Evolutionary conservation across 2,113 vertebrate genomes (phyloP), one percentile per base, ranked within the genome.

Genomic region (Vanacampus margaritifer): DNA sequence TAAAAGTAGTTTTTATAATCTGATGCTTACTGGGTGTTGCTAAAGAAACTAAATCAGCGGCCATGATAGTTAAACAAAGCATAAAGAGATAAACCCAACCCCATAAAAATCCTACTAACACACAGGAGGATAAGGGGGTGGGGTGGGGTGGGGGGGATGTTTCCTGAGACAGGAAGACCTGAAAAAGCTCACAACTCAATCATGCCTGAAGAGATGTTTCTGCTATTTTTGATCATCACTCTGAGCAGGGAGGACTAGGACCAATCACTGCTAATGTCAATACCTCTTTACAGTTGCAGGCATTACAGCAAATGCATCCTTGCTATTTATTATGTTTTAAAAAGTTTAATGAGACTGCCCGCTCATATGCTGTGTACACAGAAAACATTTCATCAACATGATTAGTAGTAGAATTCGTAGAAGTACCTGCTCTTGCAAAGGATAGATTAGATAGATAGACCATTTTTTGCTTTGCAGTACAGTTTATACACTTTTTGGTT

Each of bases 91-190:
- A 61, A 69, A 73, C 71, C 73, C 43, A 78, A 35, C 74, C 65
- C 37, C 67, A 72, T 43, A 26, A 80, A 84, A 66, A 60, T 35
- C 56, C 73, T 70, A 84, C 82, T 88, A 80, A 83, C 71, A 73
- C 67, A 66, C 65, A 82, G 53, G 73, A 71, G 84, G 79, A 72
- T 71, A 68, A 3, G 39, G 39, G 39, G 28, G n/a, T n/a, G n/a
- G n/a, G n/a, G 8, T 39, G 37, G 37, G 10, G 14, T 12, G 48
- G 81, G 79, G 83, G 85, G 68, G 85, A 85, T 65, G 87, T 85
- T 90, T 90, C 90, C 90, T 90, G 88, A 84, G 72, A 90, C 90
- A 91, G 89, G 89, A 90, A 90, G 87, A 88, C 79, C 87, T 88
- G 88, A 90, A 90, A 91, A 88, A 91, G 85, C 84, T 65, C 78